Evolutionary conservation across 2,888 invertebrate genomes (phyloP).

Genomic region (Dysmachus trigonus): DNA sequence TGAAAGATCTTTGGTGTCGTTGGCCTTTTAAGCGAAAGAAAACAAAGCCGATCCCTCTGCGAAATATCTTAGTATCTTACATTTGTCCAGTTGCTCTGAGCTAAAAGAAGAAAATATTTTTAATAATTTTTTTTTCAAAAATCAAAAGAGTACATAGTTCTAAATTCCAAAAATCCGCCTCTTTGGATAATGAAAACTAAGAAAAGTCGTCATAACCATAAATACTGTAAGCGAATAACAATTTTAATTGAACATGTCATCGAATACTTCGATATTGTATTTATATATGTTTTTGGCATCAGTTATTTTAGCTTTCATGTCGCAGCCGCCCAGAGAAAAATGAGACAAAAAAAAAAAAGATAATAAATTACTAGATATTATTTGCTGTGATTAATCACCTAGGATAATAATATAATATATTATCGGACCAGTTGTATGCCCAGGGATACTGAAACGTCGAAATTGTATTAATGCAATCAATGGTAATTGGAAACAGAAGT

Average conservation of each 20-base stretch:
- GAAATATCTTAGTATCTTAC: too few relatives aligned
- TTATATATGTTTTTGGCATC: neutral
- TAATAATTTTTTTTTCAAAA: too few relatives aligned
- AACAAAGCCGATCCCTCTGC: too few relatives aligned
- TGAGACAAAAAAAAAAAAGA: neutral
- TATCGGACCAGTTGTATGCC: neutral
- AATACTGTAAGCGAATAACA: neutral
- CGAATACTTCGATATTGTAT: neutral
- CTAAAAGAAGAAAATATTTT: neutral
- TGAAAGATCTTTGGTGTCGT: too few relatives aligned
- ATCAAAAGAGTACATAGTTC: too few relatives aligned
- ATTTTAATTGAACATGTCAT: neutral
- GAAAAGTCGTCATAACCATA: neutral
- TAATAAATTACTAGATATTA: neutral
- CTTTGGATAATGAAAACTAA: neutral
- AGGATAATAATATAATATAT: neutral
- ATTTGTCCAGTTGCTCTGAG: neutral
- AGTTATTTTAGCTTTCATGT: neutral
- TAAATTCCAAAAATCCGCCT: neutral
- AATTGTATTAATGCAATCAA: neutral
- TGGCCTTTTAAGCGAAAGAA: too few relatives aligned
- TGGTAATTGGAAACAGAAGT: neutral
- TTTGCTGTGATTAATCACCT: neutral
- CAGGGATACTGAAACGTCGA: neutral
- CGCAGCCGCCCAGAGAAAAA: neutral